A percentile compares a stretch with the other conserved stretches of the same genome.
phyloP scores from a whole-genome alignment of 1,140 invertebrate species.

The Cydia strobilella region DNA sequence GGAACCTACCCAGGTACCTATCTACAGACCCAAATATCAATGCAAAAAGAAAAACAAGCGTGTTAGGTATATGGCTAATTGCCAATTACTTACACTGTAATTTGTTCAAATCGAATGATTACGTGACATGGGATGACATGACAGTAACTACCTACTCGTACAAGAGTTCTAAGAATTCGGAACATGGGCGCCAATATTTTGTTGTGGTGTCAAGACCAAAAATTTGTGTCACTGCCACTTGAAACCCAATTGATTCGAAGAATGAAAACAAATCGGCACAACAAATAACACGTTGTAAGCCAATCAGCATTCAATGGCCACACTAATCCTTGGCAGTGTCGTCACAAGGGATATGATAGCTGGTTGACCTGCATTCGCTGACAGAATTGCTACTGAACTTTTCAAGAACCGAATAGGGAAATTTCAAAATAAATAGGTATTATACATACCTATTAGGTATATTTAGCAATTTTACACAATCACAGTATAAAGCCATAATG shows the following conservation, averaged over 20 bases:
- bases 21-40: neutral
- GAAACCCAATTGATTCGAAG: conserved; percentile 18
- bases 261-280: conserved; percentile 33
- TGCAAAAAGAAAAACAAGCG: conserved; percentile 21
- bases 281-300: conserved; percentile 35
- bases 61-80: neutral
- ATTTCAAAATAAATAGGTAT: too few species aligned
- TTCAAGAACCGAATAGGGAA: too few species aligned
- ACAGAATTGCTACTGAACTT: neutral
- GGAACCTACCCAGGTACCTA: neutral
- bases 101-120: conserved; percentile 16
- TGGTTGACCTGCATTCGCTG: conserved; percentile 20
- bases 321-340: conserved; percentile 34
- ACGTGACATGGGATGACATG: neutral
- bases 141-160: too few species aligned
- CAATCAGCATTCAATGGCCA: conserved; percentile 36
- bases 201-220: conserved; percentile 1
- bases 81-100: conserved; percentile 1
- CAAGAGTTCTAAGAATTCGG: conserved; percentile 1
- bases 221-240: conserved; percentile 15
- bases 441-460: too few species aligned
- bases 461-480: too few species aligned
- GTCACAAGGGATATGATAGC: conserved; percentile 34
- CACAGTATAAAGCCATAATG: too few species aligned
- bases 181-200: conserved; percentile 31